A percentile compares a stretch with the other conserved stretches of the same genome.
phyloP scores from a whole-genome alignment of 2,888 invertebrate species.

The Neoascia interrupta region DNA sequence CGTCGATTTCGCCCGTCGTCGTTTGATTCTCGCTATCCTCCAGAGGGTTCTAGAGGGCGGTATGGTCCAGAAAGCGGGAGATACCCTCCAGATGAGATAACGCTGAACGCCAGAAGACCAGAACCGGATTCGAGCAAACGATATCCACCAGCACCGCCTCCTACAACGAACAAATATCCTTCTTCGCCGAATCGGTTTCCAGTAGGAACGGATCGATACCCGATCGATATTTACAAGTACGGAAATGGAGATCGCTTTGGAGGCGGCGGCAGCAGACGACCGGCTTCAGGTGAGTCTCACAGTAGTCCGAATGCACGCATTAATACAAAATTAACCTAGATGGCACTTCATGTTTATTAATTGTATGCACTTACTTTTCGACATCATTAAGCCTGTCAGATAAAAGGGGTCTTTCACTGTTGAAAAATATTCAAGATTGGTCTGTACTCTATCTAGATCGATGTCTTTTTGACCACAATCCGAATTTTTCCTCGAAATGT shows the following conservation, averaged over 20 bases:
- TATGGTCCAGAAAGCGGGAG: conserved; percentile 70
- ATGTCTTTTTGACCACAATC: too few relatives aligned
- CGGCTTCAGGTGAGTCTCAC: conserved; percentile 56
- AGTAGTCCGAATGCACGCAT: conserved; percentile 20
- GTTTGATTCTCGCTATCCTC: conserved; percentile 79
- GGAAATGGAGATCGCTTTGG: conserved; percentile 81
- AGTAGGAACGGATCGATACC: conserved; percentile 80
- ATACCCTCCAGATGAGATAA: conserved; percentile 76
- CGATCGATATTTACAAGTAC: conserved; percentile 79
- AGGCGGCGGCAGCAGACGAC: conserved; percentile 79
- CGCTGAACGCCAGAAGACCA: conserved; percentile 76
- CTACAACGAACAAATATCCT: conserved; percentile 80
- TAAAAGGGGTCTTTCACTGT: too few relatives aligned
- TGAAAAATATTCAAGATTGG: too few relatives aligned
- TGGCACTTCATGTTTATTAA: background rate
- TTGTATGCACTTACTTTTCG: too few relatives aligned
- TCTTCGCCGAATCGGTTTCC: conserved; percentile 81
- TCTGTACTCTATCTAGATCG: too few relatives aligned
- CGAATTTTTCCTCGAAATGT: background rate
- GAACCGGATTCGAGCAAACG: conserved; percentile 81
- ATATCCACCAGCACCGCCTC: conserved; percentile 80
- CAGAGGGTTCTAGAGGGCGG: conserved; percentile 46
- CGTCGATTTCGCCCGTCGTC: conserved; percentile 79
- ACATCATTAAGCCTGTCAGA: too few relatives aligned
- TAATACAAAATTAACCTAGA: conserved; percentile 48